Percentiles rank a stretch among this genome's conserved stretches.
Evolutionary conservation across 2,797 vertebrate genomes (phyloP).

Genomic region (Hirundo rustica): DNA sequence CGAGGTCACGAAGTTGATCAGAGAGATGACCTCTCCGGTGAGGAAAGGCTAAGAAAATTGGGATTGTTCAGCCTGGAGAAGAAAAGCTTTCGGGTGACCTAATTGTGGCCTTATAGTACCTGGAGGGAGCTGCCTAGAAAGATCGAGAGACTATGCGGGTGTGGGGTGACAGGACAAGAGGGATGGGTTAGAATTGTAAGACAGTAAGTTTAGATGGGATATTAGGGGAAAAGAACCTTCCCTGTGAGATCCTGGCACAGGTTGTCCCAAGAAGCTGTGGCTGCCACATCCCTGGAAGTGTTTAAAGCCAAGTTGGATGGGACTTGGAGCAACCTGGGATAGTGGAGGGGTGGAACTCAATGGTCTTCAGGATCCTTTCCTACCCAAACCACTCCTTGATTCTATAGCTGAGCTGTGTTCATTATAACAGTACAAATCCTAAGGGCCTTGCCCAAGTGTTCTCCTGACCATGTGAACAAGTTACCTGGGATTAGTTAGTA

Average conservation of each 20-base stretch:
- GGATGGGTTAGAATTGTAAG: neutral
- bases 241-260: neutral
- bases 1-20: too few relatives aligned
- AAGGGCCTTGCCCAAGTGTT: neutral
- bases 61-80: neutral
- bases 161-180: neutral
- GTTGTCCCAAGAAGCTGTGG: neutral
- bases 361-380: neutral
- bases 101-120: neutral
- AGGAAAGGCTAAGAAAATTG: neutral
- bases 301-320: neutral
- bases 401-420: neutral
- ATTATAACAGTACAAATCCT: neutral
- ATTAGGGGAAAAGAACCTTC: neutral
- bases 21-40: neutral
- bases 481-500: neutral
- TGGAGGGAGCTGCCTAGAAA: neutral
- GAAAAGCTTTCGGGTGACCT: neutral
- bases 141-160: fast-evolving
- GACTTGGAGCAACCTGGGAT: neutral
- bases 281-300: neutral
- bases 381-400: too few relatives aligned
- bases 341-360: neutral
- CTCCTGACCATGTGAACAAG: too few relatives aligned
- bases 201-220: neutral